A percentile compares a stretch with the other conserved stretches of the same genome.
Evolutionary conservation across 1,140 invertebrate species (phyloP).

Genomic region (Philotrypesis tridentata): DNA sequence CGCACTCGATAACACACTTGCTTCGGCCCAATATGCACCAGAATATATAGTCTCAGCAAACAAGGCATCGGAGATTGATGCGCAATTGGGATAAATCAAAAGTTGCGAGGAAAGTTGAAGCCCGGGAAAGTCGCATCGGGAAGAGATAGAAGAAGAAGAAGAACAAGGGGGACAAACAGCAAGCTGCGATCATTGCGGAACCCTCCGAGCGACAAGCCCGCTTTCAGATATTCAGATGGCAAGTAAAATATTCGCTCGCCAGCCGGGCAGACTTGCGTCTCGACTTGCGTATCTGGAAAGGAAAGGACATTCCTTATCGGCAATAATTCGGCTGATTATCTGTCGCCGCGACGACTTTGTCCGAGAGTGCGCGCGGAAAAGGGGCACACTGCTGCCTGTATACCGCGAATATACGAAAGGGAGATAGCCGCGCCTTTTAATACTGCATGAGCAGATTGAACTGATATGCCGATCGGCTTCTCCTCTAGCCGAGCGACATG

Average conservation of each 20-base stretch:
- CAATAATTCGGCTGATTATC: constrained; percentile 24
- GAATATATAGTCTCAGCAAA: no score
- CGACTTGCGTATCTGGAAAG: constrained; percentile 16
- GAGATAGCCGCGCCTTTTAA: constrained; percentile 21
- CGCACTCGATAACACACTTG: background rate
- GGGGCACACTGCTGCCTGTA: no score
- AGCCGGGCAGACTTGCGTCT: no score
- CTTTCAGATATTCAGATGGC: constrained; percentile 72
- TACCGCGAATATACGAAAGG: background rate
- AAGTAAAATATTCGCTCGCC: constrained; percentile 71
- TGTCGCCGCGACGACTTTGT: background rate
- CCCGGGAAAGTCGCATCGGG: constrained; percentile 44
- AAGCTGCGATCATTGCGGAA: constrained; percentile 56
- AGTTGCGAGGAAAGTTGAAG: background rate
- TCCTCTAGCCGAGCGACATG: constrained; percentile 9
- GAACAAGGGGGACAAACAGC: background rate
- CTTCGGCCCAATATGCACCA: background rate
- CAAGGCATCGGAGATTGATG: no score
- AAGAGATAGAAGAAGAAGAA: constrained; percentile 15
- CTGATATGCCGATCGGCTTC: constrained; percentile 42
- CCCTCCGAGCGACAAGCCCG: constrained; percentile 62
- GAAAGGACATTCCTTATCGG: constrained; percentile 40
- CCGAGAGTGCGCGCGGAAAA: background rate
- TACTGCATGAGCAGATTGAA: constrained; percentile 42
- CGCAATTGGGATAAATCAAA: no score